Base-by-base conservation (phyloP, 1,140 invertebrate genomes). In the Drosophila neocordata region DNA sequence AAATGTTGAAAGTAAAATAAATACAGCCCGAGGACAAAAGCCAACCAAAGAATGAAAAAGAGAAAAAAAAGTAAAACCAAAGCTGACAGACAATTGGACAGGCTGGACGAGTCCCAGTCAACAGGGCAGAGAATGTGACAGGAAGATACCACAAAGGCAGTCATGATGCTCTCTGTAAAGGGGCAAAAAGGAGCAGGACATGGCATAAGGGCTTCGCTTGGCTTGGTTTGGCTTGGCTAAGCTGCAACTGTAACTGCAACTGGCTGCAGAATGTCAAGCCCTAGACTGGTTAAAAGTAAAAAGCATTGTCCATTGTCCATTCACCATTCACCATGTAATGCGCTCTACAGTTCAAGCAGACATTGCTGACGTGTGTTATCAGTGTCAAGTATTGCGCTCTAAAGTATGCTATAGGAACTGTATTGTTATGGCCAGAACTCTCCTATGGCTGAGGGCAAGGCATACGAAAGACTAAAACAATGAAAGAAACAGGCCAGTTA, bases 1-100 rank as follows among this genome's bases (percentile, higher is more conserved):
- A 88, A 88, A 88, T 83, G 83, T 69, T 87, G 77, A 70, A 62
- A 87, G 78, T 87, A 78, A 67, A 83, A 73, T 83, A 79, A 83
- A 88, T 88, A 87, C 70, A 78, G 65, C 65, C 55, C 52, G 51
- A 67, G 65, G 58, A 65, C 67, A 68, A 70, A 65, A 55, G 64
- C 61, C 61, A 58, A 27, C 52, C 77, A 67, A 63, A 53, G 37
- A 74, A 67, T 73, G 61, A 51, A 12, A 15, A 8, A 3, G 4
- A 31, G 7, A 31, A 31, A 31, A 57, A 51, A 12, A 11, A 8
- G 66, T 52, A 37, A 34, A 62, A 18, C 52, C 35, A 38, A 41
- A 55, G 27, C 18, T 13, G 18, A 57, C 13, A 31, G 27, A 31
- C 12, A 48, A 24, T 35, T 27, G 31, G 24, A 52, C 51, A 27